phyloP scores from a whole-genome alignment of 2,113 vertebrate genomes.

The Muntiacus muntjak region DNA sequence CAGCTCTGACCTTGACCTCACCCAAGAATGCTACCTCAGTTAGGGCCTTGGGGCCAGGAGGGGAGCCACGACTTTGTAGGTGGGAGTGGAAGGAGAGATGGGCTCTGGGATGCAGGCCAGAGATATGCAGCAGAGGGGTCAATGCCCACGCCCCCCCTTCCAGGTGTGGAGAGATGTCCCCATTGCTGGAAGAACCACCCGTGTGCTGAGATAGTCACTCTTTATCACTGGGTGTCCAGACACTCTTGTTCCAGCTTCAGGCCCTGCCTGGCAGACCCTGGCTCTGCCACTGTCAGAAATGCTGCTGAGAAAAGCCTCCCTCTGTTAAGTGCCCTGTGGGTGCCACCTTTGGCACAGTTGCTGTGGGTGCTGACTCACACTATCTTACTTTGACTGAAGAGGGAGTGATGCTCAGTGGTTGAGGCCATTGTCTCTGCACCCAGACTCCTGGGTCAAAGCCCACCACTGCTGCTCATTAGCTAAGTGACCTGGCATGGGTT shows the following conservation, averaged over 20 bases:
- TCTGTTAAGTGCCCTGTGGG: not conserved
- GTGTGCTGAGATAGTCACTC: not conserved
- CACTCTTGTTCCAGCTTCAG: not conserved
- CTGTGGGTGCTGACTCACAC: rapidly evolving
- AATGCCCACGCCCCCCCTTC: not conserved
- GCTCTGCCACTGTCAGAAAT: not conserved
- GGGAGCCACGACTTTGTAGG: not conserved
- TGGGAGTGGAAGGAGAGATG: not conserved
- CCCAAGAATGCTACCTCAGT: not conserved
- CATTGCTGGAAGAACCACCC: too few relatives aligned
- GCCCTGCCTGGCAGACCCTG: not conserved
- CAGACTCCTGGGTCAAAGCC: not conserved
- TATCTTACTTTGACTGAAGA: not conserved
- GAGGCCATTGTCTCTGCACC: not conserved
- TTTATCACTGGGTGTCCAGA: not conserved
- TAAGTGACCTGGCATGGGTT: not conserved
- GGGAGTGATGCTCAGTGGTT: not conserved
- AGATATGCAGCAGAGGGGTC: not conserved
- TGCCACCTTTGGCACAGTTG: not conserved
- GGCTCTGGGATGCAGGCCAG: not conserved
- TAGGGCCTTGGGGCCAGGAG: not conserved
- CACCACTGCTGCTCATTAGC: not conserved
- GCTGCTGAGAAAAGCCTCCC: not conserved
- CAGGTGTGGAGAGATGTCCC: not conserved
- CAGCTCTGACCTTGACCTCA: not conserved